Conservation (phyloP, 2,797 vertebrate species). For the Setipinna tenuifilis region DNA sequence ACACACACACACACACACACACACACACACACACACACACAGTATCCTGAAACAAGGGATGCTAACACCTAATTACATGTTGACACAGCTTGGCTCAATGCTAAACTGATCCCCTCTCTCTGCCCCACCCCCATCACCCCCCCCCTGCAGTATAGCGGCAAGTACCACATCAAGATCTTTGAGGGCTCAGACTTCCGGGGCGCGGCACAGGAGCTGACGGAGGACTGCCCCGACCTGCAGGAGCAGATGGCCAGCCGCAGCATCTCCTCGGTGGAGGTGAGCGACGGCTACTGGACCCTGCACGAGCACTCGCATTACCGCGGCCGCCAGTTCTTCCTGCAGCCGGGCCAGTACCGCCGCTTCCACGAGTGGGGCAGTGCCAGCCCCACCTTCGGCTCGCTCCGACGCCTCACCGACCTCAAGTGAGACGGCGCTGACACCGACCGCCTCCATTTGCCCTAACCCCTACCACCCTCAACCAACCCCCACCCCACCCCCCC, state of each 20-base stretch:
- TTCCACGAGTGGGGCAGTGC: conserved; percentile 77
- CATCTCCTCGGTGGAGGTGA: conserved; percentile 77
- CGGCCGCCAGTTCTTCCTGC: conserved; percentile 80
- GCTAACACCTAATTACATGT: too few species aligned
- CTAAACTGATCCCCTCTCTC: too few species aligned
- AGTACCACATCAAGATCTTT: conserved; percentile 80
- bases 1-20: too few species aligned
- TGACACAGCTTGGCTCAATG: too few species aligned
- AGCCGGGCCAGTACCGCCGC: conserved; percentile 79
- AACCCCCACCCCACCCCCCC: conserved; percentile 36
- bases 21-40: not conserved
- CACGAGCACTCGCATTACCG: conserved; percentile 81
- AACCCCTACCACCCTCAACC: conserved; percentile 34
- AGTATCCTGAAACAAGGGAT: too few species aligned
- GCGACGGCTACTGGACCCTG: conserved; percentile 83
- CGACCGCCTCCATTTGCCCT: conserved; percentile 40
- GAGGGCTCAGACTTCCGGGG: conserved; percentile 77
- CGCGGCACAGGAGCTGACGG: conserved; percentile 76
- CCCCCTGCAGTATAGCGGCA: conserved; percentile 70
- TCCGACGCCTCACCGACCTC: conserved; percentile 74
- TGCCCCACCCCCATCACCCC: not conserved
- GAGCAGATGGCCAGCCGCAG: conserved; percentile 78
- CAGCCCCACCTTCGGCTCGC: conserved; percentile 73
- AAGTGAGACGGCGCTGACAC: conserved; percentile 60
- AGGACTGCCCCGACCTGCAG: conserved; percentile 77